Evolutionary conservation across 2,888 invertebrate genomes (phyloP), one percentile per base, ranked within the genome.

Genomic region (Pyrocoelia pectoralis): DNA sequence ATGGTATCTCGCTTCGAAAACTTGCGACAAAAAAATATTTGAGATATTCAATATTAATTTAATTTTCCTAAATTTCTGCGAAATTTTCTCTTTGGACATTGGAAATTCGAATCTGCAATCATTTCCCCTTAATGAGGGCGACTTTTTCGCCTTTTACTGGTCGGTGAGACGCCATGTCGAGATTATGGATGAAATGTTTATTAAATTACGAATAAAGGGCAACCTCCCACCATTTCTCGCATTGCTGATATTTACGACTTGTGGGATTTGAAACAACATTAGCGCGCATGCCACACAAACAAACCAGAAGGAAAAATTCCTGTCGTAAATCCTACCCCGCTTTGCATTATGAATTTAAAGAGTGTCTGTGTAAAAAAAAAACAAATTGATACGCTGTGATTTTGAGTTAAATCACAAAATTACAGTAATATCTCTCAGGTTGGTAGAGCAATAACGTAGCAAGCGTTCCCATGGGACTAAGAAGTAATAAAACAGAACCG

Each of bases 211-310:
- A n/a, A n/a, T n/a, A 59, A 53, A 43, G 55, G 57, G 55, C 52
- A 57, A 65, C 60, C 63, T 61, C 28, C 65, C 64, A 61, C 59
- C 57, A 54, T 63, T 68, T 70, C 68, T n/a, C n/a, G n/a, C n/a
- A n/a, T n/a, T n/a, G n/a, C 66, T 69, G 72, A 72, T 72, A 74
- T 72, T 74, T 72, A 73, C 70, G 72, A 72, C 68, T 73, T 73
- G 68, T 70, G 70, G 70, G 71, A 71, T 70, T 72, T 69, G 62
- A 66, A 65, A 58, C 66, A 66, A 54, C 68, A 66, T 67, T 55
- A 58, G 56, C 43, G 59, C 59, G 46, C 57, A 53, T 60, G 62
- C 66, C 62, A 65, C 59, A 68, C 68, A 70, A 56, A 51, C 57
- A 57, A 46, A 68, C 68, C 70, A 70, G 67, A 68, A 67, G 69